Evolutionary conservation across 1,140 invertebrate species (phyloP), one percentile per base, ranked within the genome.

Genomic region (Proctacanthus coquilletti): DNA sequence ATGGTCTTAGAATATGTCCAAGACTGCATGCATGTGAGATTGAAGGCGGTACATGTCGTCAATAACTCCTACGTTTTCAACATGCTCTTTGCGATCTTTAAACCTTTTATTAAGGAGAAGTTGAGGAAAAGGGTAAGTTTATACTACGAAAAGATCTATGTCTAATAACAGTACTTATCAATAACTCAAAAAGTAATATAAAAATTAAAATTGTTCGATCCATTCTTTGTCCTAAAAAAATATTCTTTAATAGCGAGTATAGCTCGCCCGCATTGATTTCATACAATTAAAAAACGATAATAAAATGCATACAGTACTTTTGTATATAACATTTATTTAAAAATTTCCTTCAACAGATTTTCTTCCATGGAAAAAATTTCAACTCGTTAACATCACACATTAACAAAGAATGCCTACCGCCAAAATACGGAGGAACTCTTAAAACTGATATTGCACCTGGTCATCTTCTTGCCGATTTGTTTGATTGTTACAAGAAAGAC

Each of bases 61-160:
- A 84, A 86, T 60, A 82, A 85, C 52, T 78, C 81, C 1, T 74
- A 69, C 45, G 64, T 85, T 18, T 77, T 86, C 48, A 82, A 81
- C 49, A 74, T 80, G 50, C 64, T 81, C 3, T 84, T 75, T 47
- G 69, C 74, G 25, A 65, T 87, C 23, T 78, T 84, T 50, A 85
- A 84, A 53, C 77, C 74, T 14, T 84, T 87, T 51, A 65, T 88
- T 13, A 60, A 74, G 23, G 70, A 74, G 44, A 68, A 72, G 42
- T 51, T 74, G 4, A 68, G 72, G 45, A 71, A 73, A 42, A 61
- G 66, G 23, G 70, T 74, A 52, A 56, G 55, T 53, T 23, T 34
- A 15, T 29, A n/a, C 13, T 21, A 4, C 14, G 21, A 21, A 15
- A 14, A 31, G n/a, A n/a, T n/a, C n/a, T n/a, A n/a, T 19, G 18